Conservation (phyloP, 2,797 vertebrate genomes). For the Acanthurus lineatus region DNA sequence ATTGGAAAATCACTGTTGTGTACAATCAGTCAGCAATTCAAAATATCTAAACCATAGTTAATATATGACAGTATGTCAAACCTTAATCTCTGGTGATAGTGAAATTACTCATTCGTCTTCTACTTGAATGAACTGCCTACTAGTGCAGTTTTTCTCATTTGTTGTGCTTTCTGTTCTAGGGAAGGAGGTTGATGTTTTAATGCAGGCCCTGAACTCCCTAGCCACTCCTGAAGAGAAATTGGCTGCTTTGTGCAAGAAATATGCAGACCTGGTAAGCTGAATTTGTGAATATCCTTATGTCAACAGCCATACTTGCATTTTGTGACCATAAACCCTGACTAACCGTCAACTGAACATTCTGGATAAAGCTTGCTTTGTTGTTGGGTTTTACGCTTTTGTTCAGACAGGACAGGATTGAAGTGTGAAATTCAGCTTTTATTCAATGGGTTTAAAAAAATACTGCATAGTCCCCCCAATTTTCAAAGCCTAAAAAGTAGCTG, state of each 20-base stretch:
- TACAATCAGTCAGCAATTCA: no score
- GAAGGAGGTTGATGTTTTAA: constrained; percentile 96
- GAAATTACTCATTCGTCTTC: not conserved
- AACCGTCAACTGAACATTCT: not conserved
- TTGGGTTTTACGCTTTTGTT: no score
- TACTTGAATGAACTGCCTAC: not conserved
- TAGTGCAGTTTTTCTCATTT: not conserved
- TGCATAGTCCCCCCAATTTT: no score
- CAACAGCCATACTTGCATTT: not conserved
- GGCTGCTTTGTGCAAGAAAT: constrained; percentile 98
- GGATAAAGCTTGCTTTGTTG: not conserved
- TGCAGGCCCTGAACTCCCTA: constrained; percentile 97
- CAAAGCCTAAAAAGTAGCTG: no score
- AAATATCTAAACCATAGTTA: no score
- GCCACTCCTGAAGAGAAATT: constrained; percentile 97
- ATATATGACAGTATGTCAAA: no score
- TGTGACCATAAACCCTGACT: not conserved
- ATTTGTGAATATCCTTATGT: not conserved
- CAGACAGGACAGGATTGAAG: no score
- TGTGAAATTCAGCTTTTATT: no score
- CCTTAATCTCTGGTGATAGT: not conserved
- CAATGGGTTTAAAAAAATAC: no score
- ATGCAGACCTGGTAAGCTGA: constrained; percentile 94
- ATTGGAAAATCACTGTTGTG: not conserved
- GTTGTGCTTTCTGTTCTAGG: constrained; percentile 84